phyloP scores from a whole-genome alignment of 1,140 invertebrate genomes.

The Eupristina koningsbergeri region DNA sequence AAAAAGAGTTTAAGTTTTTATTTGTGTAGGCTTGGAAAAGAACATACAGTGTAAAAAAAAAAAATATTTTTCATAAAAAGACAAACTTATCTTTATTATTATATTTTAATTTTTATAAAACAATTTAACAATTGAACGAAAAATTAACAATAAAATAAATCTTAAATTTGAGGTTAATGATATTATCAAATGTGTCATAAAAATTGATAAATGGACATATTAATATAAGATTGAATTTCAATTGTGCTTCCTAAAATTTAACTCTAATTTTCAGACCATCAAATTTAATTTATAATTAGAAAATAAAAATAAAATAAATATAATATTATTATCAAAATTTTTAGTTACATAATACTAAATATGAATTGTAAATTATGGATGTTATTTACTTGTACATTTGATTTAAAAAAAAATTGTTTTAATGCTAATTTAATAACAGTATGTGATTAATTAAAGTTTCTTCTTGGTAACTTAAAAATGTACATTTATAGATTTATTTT shows the following conservation, averaged over 20 bases:
- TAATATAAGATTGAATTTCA: constrained; percentile 41
- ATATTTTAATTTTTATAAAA: constrained; percentile 14
- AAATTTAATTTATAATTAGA: constrained; percentile 56
- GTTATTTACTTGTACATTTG: constrained; percentile 43
- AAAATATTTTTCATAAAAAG: not conserved
- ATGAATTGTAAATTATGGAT: too few relatives aligned
- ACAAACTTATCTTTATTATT: not conserved
- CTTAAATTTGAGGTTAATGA: constrained; percentile 10
- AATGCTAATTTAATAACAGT: not conserved
- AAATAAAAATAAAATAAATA: too few relatives aligned
- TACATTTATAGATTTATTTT: constrained; percentile 2
- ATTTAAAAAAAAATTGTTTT: constrained; percentile 47
- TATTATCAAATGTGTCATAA: constrained; percentile 23
- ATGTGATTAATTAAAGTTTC: constrained; percentile 9
- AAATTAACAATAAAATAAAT: not conserved
- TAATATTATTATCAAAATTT: constrained; percentile 45
- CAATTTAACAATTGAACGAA: not conserved
- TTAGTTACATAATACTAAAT: constrained; percentile 7
- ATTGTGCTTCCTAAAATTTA: constrained; percentile 68
- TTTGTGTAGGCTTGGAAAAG: constrained; percentile 3
- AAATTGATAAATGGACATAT: constrained; percentile 9
- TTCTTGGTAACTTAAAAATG: not conserved
- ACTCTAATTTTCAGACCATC: constrained; percentile 64
- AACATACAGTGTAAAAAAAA: constrained; percentile 24
- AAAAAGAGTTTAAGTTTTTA: not conserved